These are phyloP conservation scores for Xyrichtys novacula DNA, from an alignment of 2,797 vertebrate genomes.

Conservation along the genomic window DNA sequence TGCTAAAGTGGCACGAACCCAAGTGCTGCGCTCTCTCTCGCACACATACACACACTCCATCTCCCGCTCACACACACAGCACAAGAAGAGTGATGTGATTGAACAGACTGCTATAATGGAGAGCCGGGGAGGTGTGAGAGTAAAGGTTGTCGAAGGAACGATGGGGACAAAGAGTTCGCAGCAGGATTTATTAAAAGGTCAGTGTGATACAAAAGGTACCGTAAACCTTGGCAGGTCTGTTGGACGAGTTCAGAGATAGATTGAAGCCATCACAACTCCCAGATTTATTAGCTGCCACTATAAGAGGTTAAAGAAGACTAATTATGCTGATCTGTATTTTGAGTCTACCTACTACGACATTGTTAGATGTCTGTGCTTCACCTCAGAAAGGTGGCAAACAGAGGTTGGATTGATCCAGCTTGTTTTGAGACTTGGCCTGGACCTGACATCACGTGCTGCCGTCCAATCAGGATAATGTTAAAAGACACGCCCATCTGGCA, in stretches of 20 bases:
- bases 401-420: too few species aligned
- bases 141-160: constrained; percentile 53
- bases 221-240: constrained; percentile 22
- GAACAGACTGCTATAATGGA: constrained; percentile 55
- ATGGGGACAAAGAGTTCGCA: constrained; percentile 60
- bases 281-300: constrained; percentile 9
- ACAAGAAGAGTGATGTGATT: constrained; percentile 41
- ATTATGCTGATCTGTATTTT: too few species aligned
- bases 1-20: constrained; percentile 72
- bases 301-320: not conserved
- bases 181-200: constrained; percentile 61
- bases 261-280: constrained; percentile 16
- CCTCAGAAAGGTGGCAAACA: too few species aligned
- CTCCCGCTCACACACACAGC: constrained; percentile 53
- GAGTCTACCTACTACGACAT: too few species aligned
- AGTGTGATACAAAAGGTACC: constrained; percentile 37
- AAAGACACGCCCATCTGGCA: too few species aligned
- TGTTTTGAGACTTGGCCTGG: too few species aligned
- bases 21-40: constrained; percentile 62
- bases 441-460: too few species aligned
- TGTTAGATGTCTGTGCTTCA: too few species aligned
- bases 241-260: constrained; percentile 29
- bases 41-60: constrained; percentile 30
- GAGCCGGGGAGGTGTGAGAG: constrained; percentile 39
- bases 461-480: too few species aligned